A percentile compares a stretch with the other conserved stretches of the same genome.
Conservation (phyloP, 2,113 vertebrate species). For the Eidolon helvum region DNA sequence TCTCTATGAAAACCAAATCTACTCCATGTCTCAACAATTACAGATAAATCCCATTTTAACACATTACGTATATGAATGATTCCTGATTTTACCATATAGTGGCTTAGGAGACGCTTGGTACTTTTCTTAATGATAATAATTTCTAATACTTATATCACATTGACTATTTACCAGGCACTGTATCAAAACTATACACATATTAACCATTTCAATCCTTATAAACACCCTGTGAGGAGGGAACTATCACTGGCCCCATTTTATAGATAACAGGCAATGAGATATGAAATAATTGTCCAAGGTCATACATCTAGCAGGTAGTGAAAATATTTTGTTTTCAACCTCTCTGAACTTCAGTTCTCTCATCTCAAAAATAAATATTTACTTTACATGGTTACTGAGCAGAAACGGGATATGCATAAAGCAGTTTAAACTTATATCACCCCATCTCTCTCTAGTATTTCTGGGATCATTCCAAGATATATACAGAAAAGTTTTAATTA, state of each 20-base stretch:
- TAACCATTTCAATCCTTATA: background rate
- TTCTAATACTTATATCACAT: background rate
- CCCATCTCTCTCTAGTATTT: background rate
- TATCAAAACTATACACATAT: background rate
- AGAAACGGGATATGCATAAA: background rate
- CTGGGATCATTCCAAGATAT: background rate
- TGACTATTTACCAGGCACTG: background rate
- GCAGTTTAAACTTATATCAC: background rate
- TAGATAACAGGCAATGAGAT: background rate
- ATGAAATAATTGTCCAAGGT: background rate
- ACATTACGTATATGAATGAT: background rate
- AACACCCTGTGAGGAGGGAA: background rate
- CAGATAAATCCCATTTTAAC: background rate
- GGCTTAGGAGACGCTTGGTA: background rate
- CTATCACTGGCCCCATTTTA: background rate
- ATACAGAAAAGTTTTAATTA: background rate
- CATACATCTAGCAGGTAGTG: background rate
- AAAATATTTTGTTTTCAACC: background rate
- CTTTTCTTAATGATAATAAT: background rate
- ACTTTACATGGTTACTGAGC: background rate
- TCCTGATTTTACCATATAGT: background rate
- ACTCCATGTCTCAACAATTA: background rate
- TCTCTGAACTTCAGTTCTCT: conserved; percentile 12
- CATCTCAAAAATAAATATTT: background rate
- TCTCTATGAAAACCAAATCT: conserved; percentile 32